These are phyloP conservation scores for Prorops nasuta DNA, from an alignment of 1,140 invertebrate species.

Conservation along the genomic window DNA sequence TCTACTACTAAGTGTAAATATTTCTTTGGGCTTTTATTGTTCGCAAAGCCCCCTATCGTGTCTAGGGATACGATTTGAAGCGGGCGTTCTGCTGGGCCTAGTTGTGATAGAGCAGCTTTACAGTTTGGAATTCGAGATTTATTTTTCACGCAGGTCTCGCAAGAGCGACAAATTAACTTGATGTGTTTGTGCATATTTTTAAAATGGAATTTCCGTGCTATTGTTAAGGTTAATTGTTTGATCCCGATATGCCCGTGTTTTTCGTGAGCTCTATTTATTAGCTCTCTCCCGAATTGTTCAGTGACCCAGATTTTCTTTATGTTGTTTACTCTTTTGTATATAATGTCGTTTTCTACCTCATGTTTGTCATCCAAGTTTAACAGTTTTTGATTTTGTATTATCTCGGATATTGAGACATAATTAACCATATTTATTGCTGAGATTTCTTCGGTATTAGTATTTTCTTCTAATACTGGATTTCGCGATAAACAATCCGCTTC, in stretches of 20 bases:
- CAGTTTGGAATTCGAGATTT: not conserved
- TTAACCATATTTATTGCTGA: not conserved
- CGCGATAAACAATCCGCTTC: slow-evolving; percentile 9
- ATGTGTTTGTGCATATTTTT: not conserved
- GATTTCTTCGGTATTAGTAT: not conserved
- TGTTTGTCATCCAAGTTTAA: not conserved
- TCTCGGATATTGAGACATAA: not conserved
- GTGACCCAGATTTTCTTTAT: not conserved
- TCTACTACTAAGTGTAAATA: slow-evolving; percentile 1
- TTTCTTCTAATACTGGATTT: slow-evolving; percentile 2
- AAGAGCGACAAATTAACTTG: not conserved
- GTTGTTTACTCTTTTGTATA: slow-evolving; percentile 9
- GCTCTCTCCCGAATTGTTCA: not conserved
- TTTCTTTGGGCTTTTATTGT: slow-evolving; percentile 1
- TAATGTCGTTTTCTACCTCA: not conserved
- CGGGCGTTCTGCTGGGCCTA: not conserved
- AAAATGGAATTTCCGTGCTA: not conserved
- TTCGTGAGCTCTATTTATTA: not conserved
- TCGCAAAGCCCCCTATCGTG: not conserved
- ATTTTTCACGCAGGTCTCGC: not conserved
- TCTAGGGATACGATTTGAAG: not conserved
- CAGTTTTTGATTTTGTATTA: not conserved
- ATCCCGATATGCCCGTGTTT: not conserved
- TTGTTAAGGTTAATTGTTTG: not conserved
- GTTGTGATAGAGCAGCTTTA: not conserved